phyloP scores from a whole-genome alignment of 1,140 invertebrate species.

The Polypedilum pembai region DNA sequence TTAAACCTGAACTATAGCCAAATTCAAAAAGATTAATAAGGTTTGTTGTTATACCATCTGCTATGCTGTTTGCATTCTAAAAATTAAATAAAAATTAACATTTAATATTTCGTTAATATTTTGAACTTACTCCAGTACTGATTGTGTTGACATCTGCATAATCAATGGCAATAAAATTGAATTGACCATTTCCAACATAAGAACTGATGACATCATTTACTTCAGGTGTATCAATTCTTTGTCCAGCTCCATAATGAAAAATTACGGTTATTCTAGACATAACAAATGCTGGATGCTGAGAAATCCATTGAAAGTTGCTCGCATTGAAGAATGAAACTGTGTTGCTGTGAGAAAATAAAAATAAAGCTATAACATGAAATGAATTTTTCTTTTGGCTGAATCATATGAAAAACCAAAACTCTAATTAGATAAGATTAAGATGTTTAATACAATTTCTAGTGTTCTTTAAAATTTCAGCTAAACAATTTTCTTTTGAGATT shows the following conservation, averaged over 20 bases:
- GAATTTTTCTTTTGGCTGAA: no score
- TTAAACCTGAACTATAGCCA: neutral
- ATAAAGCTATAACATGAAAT: no score
- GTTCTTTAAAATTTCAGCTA: no score
- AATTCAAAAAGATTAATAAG: neutral
- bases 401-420: no score
- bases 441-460: no score
- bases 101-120: no score
- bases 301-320: neutral
- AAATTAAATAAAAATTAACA: no score
- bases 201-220: neutral
- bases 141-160: neutral
- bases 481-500: no score
- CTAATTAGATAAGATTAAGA: no score
- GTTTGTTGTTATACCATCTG: neutral
- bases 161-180: neutral
- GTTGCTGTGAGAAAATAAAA: neutral
- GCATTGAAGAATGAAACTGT: neutral
- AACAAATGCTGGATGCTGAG: neutral
- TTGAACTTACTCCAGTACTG: neutral
- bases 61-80: neutral
- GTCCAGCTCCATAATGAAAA: neutral
- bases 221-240: neutral
- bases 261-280: neutral
- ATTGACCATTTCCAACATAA: neutral